Evolutionary conservation across 2,888 invertebrate species (phyloP), one percentile per base, ranked within the genome.

Genomic region (Cheilosia vernalis): DNA sequence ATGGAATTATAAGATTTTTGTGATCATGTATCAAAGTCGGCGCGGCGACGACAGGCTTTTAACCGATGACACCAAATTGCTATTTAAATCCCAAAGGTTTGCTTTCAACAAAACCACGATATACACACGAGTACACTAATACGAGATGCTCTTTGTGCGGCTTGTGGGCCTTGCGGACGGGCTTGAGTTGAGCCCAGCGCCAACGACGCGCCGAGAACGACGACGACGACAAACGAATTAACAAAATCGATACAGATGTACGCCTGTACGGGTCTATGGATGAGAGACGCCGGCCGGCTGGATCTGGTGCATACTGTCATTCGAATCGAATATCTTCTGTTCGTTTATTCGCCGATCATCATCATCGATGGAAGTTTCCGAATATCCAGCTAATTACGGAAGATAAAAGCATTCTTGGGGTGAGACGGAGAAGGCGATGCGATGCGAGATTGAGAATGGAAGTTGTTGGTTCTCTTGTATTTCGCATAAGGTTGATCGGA

Each of bases 21-120:
- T 86, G 87, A 86, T 82, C 87, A 86, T 87, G 87, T 78, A 87
- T 87, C 87, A 87, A 84, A 84, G 77, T 72, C 81, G 80, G 83
- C 78, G 73, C 87, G 79, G 84, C 84, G 88, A 87, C 88, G 87
- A 87, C 87, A 87, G 87, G 87, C 88, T 88, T 88, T 88, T 88
- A 88, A 87, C 81, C 87, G 85, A 87, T 87, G 88, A 88, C 88
- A 88, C 87, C 87, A 87, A 88, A 87, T 87, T 82, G 88, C 88
- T 88, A 87, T 88, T 88, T 88, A 87, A 87, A 76, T 83, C 69
- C 66, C 73, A 83, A 63, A 63, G 85, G 53, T 74, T 66, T 37
- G 72, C 55, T 47, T 63, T 21, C 60, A 60, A 67, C 63, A 82
- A 69, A 61, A 76, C 21, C 67, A n/a, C 58, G 13, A 44, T 27